Evolutionary conservation across 2,888 invertebrate genomes (phyloP).

Genomic region (Microctonus brassicae): DNA sequence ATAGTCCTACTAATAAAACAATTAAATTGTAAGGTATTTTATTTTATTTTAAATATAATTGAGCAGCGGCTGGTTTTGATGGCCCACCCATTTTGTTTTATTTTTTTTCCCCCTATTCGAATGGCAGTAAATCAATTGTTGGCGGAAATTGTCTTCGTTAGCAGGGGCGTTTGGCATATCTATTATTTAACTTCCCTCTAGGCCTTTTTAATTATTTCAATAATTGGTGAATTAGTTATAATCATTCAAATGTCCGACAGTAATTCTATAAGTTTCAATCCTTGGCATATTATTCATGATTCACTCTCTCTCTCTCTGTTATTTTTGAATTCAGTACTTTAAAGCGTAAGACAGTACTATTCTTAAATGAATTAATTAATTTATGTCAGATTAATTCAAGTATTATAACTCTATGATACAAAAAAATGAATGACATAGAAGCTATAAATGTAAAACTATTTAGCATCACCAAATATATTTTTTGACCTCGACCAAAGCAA

Average conservation of each 20-base stretch:
- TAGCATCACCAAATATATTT: neutral
- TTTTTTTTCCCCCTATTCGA: slow-evolving; percentile 37
- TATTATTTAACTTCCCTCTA: slow-evolving; percentile 1
- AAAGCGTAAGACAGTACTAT: neutral
- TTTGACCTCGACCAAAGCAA: neutral
- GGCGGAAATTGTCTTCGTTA: neutral
- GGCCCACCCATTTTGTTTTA: slow-evolving; percentile 6
- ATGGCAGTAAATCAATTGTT: slow-evolving; percentile 45
- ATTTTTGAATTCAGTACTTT: neutral
- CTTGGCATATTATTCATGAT: neutral
- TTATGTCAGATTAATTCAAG: neutral
- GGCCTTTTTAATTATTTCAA: neutral
- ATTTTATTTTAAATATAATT: neutral
- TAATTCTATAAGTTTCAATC: neutral
- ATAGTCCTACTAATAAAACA: neutral
- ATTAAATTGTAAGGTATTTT: neutral
- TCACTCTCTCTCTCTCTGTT: neutral
- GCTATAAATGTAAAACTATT: neutral
- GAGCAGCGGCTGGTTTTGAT: neutral
- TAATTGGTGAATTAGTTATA: slow-evolving; percentile 10
- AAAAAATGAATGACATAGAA: neutral
- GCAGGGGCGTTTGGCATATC: neutral
- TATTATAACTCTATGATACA: neutral
- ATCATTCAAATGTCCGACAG: slow-evolving; percentile 3
- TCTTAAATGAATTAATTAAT: slow-evolving; percentile 2